Evolutionary conservation across 2,113 vertebrate species (phyloP), one percentile per base, ranked within the genome.

Genomic region (Lagenorhynchus albirostris): DNA sequence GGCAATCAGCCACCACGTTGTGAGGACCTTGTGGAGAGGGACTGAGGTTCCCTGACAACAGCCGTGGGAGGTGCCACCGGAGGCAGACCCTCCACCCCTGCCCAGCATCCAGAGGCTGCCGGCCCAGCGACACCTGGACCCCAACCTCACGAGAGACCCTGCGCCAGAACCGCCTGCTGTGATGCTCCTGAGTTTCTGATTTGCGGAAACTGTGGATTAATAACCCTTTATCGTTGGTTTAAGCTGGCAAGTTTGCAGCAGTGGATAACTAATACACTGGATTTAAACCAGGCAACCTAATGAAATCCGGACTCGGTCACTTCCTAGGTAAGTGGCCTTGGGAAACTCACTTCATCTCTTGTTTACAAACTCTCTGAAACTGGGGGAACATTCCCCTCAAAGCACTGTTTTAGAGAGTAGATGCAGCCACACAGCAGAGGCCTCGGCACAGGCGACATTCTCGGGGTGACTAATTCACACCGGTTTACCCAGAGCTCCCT

Each of bases 341-440:
- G 47, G 62, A 85, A 96, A 83, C 8, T 58, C 50, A 71, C 1
- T 68, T 93, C 38, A 67, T 50, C 33, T 77, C 29, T 88, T 88
- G 13, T 74, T 81, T 88, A 50, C 12, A n/a, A 41, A 74, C 85
- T 92, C 38, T 60, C 73, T 94, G 77, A 70, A 93, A 89, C n/a
- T 53, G 55, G 73, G 63, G 79, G 77, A 65, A 67, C 84, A 23
- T 77, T 74, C 41, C 86, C 17, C 73, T 68, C 55, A 89, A 94
- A 83, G 29, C 41, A 65, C 55, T 33, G 20, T 29, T 63, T 83
- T 95, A 44, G 44, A 44, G 14, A 70, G 26, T 55, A 74, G 94
- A 26, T 20, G 21, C 73, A 29, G 47, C 73, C 50, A 71, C n/a
- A 23, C 15, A 31, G 70, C 23, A 38, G 58, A 91, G 47, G 44